phyloP scores from a whole-genome alignment of 2,797 vertebrate species.

The Diglossa cyanea region DNA sequence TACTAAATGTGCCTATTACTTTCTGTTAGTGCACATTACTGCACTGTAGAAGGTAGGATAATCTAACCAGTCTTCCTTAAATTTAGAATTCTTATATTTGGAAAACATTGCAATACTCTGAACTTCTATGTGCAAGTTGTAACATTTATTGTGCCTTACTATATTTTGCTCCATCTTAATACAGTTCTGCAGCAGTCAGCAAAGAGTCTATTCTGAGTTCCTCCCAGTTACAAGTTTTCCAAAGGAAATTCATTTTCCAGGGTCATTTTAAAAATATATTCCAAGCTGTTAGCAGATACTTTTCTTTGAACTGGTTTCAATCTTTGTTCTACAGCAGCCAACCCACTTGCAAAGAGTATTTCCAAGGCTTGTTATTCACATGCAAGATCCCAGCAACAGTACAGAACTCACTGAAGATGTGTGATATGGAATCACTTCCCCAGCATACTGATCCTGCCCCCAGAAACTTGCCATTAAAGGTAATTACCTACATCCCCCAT shows the following conservation, averaged over 20 bases:
- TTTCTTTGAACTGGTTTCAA: conserved; percentile 3
- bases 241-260: conserved; percentile 51
- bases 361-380: not conserved
- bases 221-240: conserved; percentile 26
- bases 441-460: not conserved
- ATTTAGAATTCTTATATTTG: not conserved
- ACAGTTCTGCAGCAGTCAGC: conserved; percentile 21
- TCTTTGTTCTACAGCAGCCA: conserved; percentile 23
- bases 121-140: not conserved
- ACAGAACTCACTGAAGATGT: not conserved
- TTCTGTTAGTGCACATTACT: not conserved
- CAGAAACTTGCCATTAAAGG: not conserved
- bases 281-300: not conserved
- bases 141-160: not conserved
- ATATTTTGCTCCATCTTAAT: conserved; percentile 12
- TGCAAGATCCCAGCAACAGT: not conserved
- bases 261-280: not conserved
- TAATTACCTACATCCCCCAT: not conserved
- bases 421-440: not conserved
- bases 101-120: not conserved
- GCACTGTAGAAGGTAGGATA: not conserved
- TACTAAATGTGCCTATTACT: not conserved
- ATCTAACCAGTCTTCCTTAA: not conserved
- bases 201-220: not conserved
- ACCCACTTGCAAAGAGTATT: not conserved